phyloP scores from a whole-genome alignment of 2,888 invertebrate species.

The Nineta flava region DNA sequence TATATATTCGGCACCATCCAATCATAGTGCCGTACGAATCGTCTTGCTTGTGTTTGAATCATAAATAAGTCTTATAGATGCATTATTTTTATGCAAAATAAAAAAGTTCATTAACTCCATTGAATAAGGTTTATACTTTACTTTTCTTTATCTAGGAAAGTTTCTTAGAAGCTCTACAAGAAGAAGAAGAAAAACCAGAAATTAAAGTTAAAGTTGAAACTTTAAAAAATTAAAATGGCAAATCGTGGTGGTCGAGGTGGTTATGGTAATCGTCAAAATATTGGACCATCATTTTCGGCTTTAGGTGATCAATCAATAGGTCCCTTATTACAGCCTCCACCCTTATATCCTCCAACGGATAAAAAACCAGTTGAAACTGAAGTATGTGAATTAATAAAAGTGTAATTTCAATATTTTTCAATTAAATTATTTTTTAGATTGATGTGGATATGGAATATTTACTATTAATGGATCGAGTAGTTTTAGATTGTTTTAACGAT shows the following conservation, averaged over 20 bases:
- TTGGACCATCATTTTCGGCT: conserved; percentile 25
- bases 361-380: conserved; percentile 19
- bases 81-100: no score
- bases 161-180: conserved; percentile 20
- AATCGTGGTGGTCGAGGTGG: conserved; percentile 31
- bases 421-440: background rate
- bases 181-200: conserved; percentile 21
- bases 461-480: conserved; percentile 2
- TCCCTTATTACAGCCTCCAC: conserved; percentile 25
- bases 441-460: conserved; percentile 5
- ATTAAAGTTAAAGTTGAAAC: conserved; percentile 17
- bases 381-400: background rate
- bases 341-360: conserved; percentile 23
- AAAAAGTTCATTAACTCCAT: background rate
- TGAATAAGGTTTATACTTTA: no score
- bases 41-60: no score
- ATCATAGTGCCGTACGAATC: no score
- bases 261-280: conserved; percentile 25
- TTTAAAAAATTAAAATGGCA: conserved; percentile 17
- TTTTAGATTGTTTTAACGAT: conserved; percentile 5
- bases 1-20: no score
- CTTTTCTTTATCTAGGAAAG: conserved; percentile 19
- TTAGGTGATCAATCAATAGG: conserved; percentile 33
- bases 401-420: background rate
- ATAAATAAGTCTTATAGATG: no score